Evolutionary conservation across 2,797 vertebrate species (phyloP).

Genomic region (Tangara arthus): DNA sequence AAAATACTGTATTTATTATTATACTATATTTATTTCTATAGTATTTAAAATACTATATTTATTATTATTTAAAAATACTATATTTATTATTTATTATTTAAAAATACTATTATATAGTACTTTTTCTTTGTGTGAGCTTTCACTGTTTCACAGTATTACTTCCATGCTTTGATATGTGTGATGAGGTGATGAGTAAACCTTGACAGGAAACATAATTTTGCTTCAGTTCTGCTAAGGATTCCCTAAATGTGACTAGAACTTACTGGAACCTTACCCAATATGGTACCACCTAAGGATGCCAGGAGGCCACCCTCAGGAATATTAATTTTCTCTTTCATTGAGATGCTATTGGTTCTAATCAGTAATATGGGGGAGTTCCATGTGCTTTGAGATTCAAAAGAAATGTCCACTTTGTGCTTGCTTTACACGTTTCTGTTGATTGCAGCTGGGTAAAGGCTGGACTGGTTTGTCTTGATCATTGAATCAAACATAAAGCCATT

Average conservation of each 20-base stretch:
- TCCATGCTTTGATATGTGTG: background rate
- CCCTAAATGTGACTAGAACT: background rate
- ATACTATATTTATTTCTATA: too few relatives aligned
- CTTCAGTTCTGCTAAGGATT: background rate
- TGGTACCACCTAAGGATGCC: background rate
- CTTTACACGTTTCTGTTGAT: background rate
- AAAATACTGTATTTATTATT: too few relatives aligned
- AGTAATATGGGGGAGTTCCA: background rate
- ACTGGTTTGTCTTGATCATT: background rate
- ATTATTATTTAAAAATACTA: too few relatives aligned
- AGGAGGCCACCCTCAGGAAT: background rate
- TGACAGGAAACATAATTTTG: background rate
- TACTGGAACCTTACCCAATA: background rate
- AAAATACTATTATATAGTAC: too few relatives aligned
- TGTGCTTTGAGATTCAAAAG: background rate
- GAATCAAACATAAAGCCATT: background rate
- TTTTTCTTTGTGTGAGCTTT: background rate
- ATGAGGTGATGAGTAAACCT: background rate
- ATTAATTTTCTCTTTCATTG: background rate
- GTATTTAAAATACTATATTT: too few relatives aligned
- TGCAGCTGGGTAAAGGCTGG: background rate
- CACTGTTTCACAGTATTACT: background rate
- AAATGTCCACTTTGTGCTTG: background rate
- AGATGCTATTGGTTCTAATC: background rate
- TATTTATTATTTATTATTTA: too few relatives aligned